Percentiles rank a stretch among this genome's conserved stretches.
Evolutionary conservation across 2,797 vertebrate genomes (phyloP).

Genomic region (Pseudomugil gertrudae): DNA sequence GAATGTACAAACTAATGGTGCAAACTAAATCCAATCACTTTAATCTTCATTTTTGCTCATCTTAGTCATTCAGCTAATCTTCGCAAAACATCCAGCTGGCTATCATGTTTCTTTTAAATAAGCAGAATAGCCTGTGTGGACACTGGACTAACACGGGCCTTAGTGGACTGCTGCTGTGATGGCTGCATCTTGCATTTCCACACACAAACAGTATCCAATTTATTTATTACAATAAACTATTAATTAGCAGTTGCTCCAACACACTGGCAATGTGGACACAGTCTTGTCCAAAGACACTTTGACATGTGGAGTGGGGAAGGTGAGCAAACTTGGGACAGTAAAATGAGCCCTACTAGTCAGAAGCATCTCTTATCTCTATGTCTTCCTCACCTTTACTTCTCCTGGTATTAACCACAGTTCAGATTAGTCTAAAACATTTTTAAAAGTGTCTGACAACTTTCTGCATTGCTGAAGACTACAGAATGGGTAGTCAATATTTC

Average conservation of each 20-base stretch:
- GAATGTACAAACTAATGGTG: too few relatives aligned
- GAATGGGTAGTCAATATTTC: constrained; percentile 11
- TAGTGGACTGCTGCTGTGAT: neutral
- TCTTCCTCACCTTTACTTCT: too few relatives aligned
- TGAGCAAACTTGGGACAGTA: too few relatives aligned
- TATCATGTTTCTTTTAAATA: neutral
- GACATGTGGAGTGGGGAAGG: too few relatives aligned
- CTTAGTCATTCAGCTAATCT: neutral
- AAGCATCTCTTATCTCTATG: too few relatives aligned
- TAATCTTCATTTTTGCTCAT: neutral
- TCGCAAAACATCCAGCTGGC: neutral
- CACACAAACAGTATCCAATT: neutral
- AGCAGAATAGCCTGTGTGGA: neutral
- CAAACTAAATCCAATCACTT: neutral
- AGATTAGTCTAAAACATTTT: neutral
- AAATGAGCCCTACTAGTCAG: too few relatives aligned
- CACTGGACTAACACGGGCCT: neutral
- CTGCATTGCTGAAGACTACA: neutral
- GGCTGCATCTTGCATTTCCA: neutral
- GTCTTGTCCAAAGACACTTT: too few relatives aligned
- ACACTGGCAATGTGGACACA: neutral
- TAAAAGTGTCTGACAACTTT: neutral
- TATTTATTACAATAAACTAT: neutral
- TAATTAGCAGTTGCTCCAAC: too few relatives aligned
- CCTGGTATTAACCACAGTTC: too few relatives aligned